Evolutionary conservation across 64 coral and sea anemone species (phyloP), one percentile per base, ranked within the genome.

Genomic region (Stichodactyla helianthus): DNA sequence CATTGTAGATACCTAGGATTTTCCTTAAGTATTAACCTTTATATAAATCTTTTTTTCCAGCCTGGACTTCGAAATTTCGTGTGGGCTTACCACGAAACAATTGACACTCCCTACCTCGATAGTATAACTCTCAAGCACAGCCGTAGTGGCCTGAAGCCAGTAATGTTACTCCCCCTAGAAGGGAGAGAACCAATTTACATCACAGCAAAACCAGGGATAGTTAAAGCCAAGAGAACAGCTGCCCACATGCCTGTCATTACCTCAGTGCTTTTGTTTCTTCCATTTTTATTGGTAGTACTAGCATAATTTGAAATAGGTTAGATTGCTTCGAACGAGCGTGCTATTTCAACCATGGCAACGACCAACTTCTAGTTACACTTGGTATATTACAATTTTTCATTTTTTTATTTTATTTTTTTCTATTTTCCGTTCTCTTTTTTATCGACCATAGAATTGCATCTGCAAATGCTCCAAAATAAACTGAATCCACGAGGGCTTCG

Each of bases 1-100:
- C 35, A 44, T 44, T 44, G 9, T 9, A 4, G 14, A 9, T 15
- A 15, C 55, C 55, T 58, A 58, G 55, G 9, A 15, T 58, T 9
- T 58, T 58, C 35, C 35, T 44, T 44, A 44, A 44, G 35, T 58
- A 15, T 11, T 58, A 5, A 11, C 55, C 0, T 58, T 58, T 11
- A 0, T 71, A 7, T 71, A 10, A n/a, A 23, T 71, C 0, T 71
- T 26, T 18, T 79, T 81, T 81, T 52, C 4, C 51, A 81, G 78
- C 78, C 78, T 81, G 78, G 78, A 54, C 15, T 20, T 52, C 78
- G 78, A 54, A 28, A 53, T 10, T 81, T 81, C 16, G 78, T 54
- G 13, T 81, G 78, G 78, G 78, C 78, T 0, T 81, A 81, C 26
- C 78, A 54, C 78, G 18, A 53, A 14, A 54, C 51, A 53, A n/a